These are phyloP conservation scores for Cotesia chilonis DNA, from an alignment of 1,140 invertebrate species.

Conservation along the genomic window DNA sequence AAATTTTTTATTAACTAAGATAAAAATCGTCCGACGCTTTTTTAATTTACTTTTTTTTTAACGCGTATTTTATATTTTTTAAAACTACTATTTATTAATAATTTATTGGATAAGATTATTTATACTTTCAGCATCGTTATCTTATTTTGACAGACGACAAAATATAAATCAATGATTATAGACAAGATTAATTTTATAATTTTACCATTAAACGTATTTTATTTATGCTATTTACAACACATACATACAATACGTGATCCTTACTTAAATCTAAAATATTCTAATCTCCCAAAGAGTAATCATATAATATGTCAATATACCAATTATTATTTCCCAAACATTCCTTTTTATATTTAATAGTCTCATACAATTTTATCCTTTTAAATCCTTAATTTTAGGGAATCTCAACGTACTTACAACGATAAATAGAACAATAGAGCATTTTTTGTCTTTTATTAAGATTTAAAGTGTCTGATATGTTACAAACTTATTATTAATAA, in stretches of 20 bases:
- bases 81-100: too few relatives aligned
- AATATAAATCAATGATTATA: not conserved
- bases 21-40: too few relatives aligned
- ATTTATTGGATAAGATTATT: too few relatives aligned
- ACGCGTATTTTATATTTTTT: too few relatives aligned
- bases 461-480: constrained; percentile 55
- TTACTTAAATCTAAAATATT: constrained; percentile 59
- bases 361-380: constrained; percentile 23
- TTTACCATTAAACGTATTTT: constrained; percentile 64
- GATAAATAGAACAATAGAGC: constrained; percentile 7
- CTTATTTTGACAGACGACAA: too few relatives aligned
- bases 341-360: not conserved
- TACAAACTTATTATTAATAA: constrained; percentile 55
- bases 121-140: too few relatives aligned
- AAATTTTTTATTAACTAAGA: too few relatives aligned
- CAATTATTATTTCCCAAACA: not conserved
- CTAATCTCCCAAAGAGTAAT: constrained; percentile 44
- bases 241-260: constrained; percentile 66
- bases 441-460: not conserved
- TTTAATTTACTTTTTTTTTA: too few relatives aligned
- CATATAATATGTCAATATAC: constrained; percentile 30
- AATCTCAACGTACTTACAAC: constrained; percentile 35
- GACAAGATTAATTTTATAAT: constrained; percentile 11
- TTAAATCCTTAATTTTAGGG: constrained; percentile 6
- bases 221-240: constrained; percentile 67